A percentile compares a stretch with the other conserved stretches of the same genome.
phyloP scores from a whole-genome alignment of 1,140 invertebrate genomes.

The Macrostomum lignano region DNA sequence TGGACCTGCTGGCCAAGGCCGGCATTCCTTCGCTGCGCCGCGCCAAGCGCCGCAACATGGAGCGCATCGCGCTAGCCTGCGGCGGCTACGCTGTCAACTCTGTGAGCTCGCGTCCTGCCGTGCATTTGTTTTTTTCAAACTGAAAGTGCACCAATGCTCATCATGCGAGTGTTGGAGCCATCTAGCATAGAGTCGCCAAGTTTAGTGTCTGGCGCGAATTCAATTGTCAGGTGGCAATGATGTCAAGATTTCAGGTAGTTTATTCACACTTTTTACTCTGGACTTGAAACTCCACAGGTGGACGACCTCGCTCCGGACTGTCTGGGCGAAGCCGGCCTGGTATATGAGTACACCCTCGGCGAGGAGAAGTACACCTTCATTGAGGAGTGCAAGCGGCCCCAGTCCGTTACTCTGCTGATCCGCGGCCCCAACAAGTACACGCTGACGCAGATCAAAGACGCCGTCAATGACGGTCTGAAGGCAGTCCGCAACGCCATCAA shows the following conservation, averaged over 20 bases:
- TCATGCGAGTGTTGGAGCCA: too few species aligned
- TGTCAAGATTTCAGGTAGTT: too few species aligned
- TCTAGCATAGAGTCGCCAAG: too few species aligned
- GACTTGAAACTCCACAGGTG: too few species aligned
- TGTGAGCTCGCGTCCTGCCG: too few species aligned
- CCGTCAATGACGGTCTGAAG: conserved; percentile 68
- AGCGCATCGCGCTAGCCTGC: conserved; percentile 62
- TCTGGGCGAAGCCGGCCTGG: conserved; percentile 65
- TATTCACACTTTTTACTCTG: too few species aligned
- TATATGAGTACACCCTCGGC: conserved; percentile 83
- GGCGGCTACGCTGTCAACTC: conserved; percentile 87
- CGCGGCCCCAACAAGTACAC: conserved; percentile 89
- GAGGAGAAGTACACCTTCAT: conserved; percentile 93
- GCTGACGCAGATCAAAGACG: conserved; percentile 75
- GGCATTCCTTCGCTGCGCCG: conserved; percentile 68
- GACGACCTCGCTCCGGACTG: conserved; percentile 61
- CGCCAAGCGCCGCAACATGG: conserved; percentile 95
- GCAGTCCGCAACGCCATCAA: conserved; percentile 86
- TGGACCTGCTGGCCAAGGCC: conserved; percentile 79
- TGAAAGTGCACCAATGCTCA: too few species aligned
- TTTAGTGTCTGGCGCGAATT: too few species aligned
- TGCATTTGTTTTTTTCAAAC: too few species aligned
- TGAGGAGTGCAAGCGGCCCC: conserved; percentile 73
- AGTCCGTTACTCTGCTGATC: conserved; percentile 76
- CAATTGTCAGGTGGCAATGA: too few species aligned